Evolutionary conservation across 2,888 invertebrate genomes (phyloP).

Genomic region (Dynastes tityus): DNA sequence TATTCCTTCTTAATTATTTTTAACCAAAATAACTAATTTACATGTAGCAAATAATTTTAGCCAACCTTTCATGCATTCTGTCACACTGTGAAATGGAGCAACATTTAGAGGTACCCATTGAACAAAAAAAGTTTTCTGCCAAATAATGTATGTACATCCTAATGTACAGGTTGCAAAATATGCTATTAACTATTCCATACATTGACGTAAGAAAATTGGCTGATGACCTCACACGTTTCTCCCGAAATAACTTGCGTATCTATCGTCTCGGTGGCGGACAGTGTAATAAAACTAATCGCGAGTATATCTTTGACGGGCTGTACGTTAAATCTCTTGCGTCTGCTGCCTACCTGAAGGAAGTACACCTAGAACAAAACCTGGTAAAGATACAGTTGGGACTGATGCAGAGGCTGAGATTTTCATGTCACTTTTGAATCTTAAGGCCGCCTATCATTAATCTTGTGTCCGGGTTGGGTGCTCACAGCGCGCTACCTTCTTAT

Average conservation of each 20-base stretch:
- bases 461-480: conserved; percentile 60
- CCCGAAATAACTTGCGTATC: conserved; percentile 21
- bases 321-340: conserved; percentile 54
- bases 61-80: too few species aligned
- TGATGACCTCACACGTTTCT: background rate
- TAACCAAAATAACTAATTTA: too few species aligned
- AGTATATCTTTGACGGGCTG: conserved; percentile 48
- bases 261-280: conserved; percentile 29
- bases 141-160: too few species aligned
- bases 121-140: too few species aligned
- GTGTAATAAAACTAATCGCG: conserved; percentile 45
- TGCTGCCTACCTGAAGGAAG: conserved; percentile 59
- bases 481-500: conserved; percentile 58
- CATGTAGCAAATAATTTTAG: too few species aligned
- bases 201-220: too few species aligned
- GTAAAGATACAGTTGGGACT: conserved; percentile 67
- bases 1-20: too few species aligned
- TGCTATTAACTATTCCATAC: too few species aligned
- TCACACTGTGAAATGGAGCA: too few species aligned
- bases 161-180: too few species aligned
- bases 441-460: conserved; percentile 71
- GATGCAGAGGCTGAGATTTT: conserved; percentile 70
- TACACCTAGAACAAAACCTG: conserved; percentile 67
- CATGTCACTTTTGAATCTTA: conserved; percentile 72
- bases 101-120: too few species aligned